Evolutionary conservation across 2,797 vertebrate genomes (phyloP).

Genomic region (Tauraco hartlaubi): DNA sequence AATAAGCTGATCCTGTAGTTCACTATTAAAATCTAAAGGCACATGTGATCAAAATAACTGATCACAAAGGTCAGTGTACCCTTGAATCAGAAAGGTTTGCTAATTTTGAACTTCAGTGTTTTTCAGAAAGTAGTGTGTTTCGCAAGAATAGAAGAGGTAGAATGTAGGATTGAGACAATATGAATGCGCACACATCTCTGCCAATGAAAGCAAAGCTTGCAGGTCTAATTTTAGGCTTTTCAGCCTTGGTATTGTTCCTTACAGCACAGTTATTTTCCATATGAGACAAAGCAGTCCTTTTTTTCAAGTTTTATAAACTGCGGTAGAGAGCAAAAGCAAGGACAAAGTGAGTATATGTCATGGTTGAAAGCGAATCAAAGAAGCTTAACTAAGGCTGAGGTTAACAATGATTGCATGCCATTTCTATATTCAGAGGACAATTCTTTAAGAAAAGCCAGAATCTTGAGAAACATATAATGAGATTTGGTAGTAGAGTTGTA

Average conservation of each 20-base stretch:
- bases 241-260: constrained; percentile 77
- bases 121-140: constrained; percentile 21
- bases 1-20: not conserved
- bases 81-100: constrained; percentile 19
- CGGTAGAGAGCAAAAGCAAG: constrained; percentile 69
- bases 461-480: not conserved
- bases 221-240: constrained; percentile 78
- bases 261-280: constrained; percentile 69
- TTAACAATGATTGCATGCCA: not conserved
- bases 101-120: constrained; percentile 41
- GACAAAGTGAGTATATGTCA: constrained; percentile 53
- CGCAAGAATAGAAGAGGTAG: constrained; percentile 20
- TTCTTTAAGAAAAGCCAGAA: constrained; percentile 6
- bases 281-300: constrained; percentile 64
- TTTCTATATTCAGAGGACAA: not conserved
- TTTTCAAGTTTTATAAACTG: constrained; percentile 62
- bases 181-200: not conserved
- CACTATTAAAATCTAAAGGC: not conserved
- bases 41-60: not conserved
- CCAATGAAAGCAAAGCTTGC: constrained; percentile 65
- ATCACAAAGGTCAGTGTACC: not conserved
- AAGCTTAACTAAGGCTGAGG: not conserved
- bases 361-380: constrained; percentile 68
- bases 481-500: not conserved
- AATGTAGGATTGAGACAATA: constrained; percentile 5